A percentile compares a stretch with the other conserved stretches of the same genome.
Evolutionary conservation across 2,888 invertebrate genomes (phyloP).

Genomic region (Flexamia atlantica): DNA sequence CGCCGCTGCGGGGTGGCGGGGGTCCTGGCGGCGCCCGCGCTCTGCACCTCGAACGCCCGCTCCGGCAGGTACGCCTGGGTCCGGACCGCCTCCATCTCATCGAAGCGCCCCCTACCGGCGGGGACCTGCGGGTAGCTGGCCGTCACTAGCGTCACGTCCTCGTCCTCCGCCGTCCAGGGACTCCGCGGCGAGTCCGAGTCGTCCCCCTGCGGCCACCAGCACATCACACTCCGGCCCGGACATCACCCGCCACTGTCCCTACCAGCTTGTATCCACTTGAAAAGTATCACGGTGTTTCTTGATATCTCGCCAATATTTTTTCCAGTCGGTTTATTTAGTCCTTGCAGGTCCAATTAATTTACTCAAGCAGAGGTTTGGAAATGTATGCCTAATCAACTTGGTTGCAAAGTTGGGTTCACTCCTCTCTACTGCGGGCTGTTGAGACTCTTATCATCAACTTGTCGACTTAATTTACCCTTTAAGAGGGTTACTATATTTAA

Average conservation of each 20-base stretch:
- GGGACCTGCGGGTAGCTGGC: constrained; percentile 28
- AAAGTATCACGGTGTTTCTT: too few relatives aligned
- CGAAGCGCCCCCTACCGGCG: not conserved
- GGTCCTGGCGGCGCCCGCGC: constrained; percentile 34
- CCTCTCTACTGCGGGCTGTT: too few relatives aligned
- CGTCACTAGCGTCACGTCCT: constrained; percentile 30
- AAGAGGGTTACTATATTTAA: too few relatives aligned
- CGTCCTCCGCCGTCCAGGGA: constrained; percentile 20
- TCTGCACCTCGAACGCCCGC: constrained; percentile 60
- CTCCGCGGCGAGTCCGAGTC: not conserved
- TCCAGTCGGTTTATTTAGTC: too few relatives aligned
- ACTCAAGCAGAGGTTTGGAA: too few relatives aligned
- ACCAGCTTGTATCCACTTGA: too few relatives aligned
- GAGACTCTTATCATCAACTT: too few relatives aligned
- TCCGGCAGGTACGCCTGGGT: constrained; percentile 48
- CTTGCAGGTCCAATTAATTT: too few relatives aligned
- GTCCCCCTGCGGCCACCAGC: constrained; percentile 37
- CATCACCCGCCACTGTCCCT: not conserved
- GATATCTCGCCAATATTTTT: too few relatives aligned
- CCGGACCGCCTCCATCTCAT: constrained; percentile 57
- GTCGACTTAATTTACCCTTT: too few relatives aligned
- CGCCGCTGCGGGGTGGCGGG: constrained; percentile 66
- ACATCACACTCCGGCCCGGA: constrained; percentile 19
- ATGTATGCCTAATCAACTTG: too few relatives aligned
- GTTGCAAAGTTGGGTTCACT: too few relatives aligned